A percentile compares a stretch with the other conserved stretches of the same genome.
Evolutionary conservation across 2,797 vertebrate species (phyloP).

Genomic region (Cottoperca gobio): DNA sequence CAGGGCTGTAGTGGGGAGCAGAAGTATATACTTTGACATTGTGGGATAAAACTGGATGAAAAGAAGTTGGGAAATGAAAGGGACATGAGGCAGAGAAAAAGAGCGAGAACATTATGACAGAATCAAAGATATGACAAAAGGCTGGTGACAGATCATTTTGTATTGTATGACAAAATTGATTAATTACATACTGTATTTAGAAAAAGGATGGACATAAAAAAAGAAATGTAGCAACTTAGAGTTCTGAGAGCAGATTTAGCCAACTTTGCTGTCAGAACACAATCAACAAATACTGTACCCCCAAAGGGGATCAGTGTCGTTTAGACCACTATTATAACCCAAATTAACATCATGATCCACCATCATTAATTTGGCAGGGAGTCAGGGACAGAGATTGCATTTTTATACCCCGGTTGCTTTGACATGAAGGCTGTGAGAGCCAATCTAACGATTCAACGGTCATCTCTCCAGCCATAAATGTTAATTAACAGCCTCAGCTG

Average conservation of each 20-base stretch:
- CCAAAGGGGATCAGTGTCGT: slow-evolving; percentile 32
- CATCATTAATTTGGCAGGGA: slow-evolving; percentile 65
- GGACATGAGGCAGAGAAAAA: neutral
- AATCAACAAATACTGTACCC: slow-evolving; percentile 32
- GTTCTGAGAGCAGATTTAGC: neutral
- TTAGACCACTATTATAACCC: slow-evolving; percentile 63
- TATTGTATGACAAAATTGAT: neutral
- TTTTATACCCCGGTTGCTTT: slow-evolving; percentile 68
- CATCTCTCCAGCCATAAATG: slow-evolving; percentile 76
- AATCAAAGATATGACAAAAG: neutral
- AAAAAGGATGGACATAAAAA: neutral
- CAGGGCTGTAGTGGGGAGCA: neutral
- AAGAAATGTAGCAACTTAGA: neutral
- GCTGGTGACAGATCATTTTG: neutral
- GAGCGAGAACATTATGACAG: neutral
- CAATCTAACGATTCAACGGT: slow-evolving; percentile 66
- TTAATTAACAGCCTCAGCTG: slow-evolving; percentile 77
- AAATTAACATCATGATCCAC: slow-evolving; percentile 64
- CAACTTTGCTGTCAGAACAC: neutral
- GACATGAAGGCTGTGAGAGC: slow-evolving; percentile 57
- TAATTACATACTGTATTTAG: neutral
- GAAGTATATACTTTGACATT: neutral
- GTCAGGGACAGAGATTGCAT: slow-evolving; percentile 63
- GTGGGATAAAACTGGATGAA: slow-evolving; percentile 1
- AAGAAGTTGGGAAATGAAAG: slow-evolving; percentile 21